phyloP scores from a whole-genome alignment of 2,797 vertebrate species.

The Zalophus californianus region DNA sequence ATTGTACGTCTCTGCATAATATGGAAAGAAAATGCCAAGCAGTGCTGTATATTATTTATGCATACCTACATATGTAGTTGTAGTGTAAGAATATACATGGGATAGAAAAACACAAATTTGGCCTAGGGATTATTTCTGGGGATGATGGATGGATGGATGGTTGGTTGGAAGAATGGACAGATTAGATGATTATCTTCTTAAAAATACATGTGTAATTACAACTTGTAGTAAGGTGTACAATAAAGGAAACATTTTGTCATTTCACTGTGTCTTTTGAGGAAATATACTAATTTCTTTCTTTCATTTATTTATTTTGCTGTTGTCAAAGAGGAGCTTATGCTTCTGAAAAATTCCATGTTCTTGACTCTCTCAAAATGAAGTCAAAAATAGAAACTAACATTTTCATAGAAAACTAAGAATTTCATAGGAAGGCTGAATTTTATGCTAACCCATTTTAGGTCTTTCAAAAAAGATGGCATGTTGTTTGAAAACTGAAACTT shows the following conservation, averaged over 20 bases:
- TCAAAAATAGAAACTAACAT: constrained; percentile 64
- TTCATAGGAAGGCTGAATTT: constrained; percentile 55
- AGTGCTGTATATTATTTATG: not conserved
- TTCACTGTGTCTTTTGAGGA: constrained; percentile 46
- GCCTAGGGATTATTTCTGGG: not conserved
- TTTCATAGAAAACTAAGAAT: constrained; percentile 62
- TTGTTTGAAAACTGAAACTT: constrained; percentile 66
- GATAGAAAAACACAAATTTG: not conserved
- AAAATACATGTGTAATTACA: constrained; percentile 1
- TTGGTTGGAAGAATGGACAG: not conserved
- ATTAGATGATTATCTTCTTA: constrained; percentile 1
- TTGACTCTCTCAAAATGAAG: constrained; percentile 60
- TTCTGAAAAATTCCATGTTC: constrained; percentile 15
- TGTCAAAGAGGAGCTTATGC: constrained; percentile 7
- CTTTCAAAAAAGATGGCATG: constrained; percentile 58
- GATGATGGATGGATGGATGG: not conserved
- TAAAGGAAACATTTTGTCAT: not conserved
- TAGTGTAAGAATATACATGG: not conserved
- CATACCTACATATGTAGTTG: not conserved
- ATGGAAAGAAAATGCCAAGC: not conserved
- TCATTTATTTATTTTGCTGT: constrained; percentile 52
- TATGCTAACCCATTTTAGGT: constrained; percentile 61
- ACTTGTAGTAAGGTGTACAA: not conserved
- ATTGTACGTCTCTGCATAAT: not conserved
- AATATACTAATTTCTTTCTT: constrained; percentile 11